Base-by-base conservation (phyloP, 1,140 invertebrate genomes). In the Stenopsyche tienmushanensis region DNA sequence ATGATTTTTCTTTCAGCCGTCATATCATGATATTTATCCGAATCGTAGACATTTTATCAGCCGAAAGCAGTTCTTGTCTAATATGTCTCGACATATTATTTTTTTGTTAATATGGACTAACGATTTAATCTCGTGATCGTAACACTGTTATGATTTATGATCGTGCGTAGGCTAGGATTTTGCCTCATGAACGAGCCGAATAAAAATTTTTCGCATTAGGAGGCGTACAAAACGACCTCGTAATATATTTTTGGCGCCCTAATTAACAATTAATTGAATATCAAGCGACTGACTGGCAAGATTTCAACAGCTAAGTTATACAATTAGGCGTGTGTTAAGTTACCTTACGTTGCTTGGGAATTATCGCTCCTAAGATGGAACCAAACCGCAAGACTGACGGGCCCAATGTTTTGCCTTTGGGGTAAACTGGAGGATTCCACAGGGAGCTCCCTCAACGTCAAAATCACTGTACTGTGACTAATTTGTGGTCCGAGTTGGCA, bases 381-480 rank as follows among this genome's bases (percentile, higher is more conserved):
- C 55, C 55, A 44, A 26, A 23, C 55, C 55, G 29, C 39, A 57
- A 57, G 53, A 58, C 15, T 23, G 55, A 58, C 39, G 55, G 42
- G 39, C 39, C 24, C 15, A 58, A 29, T 58, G 24, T 29, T 58
- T 47, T 20, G 44, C 18, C 55, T 44, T 39, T 26, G 18, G 55
- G 39, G 55, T 3, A 47, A 47, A 47, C 44, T 47, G 44, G 18
- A 47, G 21, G 49, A 52, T 52, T 52, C 49, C 49, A 52, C 7
- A 18, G 49, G 49, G 21, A 24, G 49, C n/a, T 18, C 15, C 23
- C 44, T 20, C 44, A 20, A 47, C 44, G 52, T 58, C 57, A 24
- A 34, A 60, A 34, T 60, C 57, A 47, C 57, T 17, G 42, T 24
- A 13, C 57, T 26, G 57, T 26, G 57, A 60, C 57, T 60, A 60